Evolutionary conservation across 2,113 vertebrate genomes (phyloP), one percentile per base, ranked within the genome.

Genomic region (Peromyscus polionotus): DNA sequence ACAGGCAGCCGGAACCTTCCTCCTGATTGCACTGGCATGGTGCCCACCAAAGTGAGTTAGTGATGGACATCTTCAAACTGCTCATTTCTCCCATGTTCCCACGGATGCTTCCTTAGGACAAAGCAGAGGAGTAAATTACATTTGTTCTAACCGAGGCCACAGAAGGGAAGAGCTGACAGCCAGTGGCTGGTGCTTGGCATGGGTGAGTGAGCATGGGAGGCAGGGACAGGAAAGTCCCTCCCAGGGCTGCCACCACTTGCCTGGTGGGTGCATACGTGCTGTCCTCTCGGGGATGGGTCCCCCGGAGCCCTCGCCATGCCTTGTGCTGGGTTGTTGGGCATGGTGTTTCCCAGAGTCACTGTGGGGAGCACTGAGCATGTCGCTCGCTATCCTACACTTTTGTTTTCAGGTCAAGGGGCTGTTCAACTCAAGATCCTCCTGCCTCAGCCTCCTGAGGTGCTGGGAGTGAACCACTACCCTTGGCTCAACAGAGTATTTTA

Each of bases 141-240:
- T 79, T 57, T 51, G 22, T 13, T 70, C 72, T 39, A 57, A 20
- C 7, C 39, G 65, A 24, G 33, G 39, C 10, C 33, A 17, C 33
- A 42, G 39, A 48, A 39, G 3, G 54, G 54, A n/a, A 81, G 31
- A 61, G n/a, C 19, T n/a, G 36, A 59, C 5, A 79, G 17, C 42
- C 22, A 3, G n/a, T 5, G 2, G 1, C 39, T 19, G 39, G 59
- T 42, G 45, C 36, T 7, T 2, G 3, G 61, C 0, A 1, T 3
- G 3, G 11, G 87, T 3, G 51, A 16, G 0, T 17, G 8, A 31
- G 16, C 73, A 51, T 54, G 45, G 51, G 39, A 17, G 8, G 12
- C 33, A 17, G 61, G 48, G 22, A 68, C 22, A 84, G 7, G 7
- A 0, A 33, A 2, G 39, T 20, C 12, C 12, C 33, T 59, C 33